Evolutionary conservation across 2,888 invertebrate genomes (phyloP), one percentile per base, ranked within the genome.

Genomic region (Dichetophora obliterata): DNA sequence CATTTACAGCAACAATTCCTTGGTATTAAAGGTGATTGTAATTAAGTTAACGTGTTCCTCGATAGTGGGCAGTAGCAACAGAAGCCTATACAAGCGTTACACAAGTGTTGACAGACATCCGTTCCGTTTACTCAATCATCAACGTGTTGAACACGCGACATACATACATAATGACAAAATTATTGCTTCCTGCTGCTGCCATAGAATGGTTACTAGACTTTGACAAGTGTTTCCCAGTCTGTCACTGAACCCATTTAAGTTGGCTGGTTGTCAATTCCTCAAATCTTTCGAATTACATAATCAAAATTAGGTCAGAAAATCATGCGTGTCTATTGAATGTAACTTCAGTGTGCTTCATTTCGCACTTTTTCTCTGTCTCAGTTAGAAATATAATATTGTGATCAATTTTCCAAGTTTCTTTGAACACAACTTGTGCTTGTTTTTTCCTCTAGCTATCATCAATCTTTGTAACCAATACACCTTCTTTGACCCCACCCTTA

Each of bases 91-190:
- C 4, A 11, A 57, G 54, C 43, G 19, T 43, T 19, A 22, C 6
- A 57, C 34, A 71, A 19, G 43, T 71, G 37, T 71, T 50, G 68
- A 68, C 68, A 68, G 68, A 68, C 71, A 37, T 72, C 61, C 43
- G 24, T 48, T 61, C 14, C 63, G 61, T 61, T 61, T 61, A 65
- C 74, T 74, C 37, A 65, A 74, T 74, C 74, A 65, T 66, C 54
- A 31, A 24, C 50, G 65, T 74, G 74, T 74, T 74, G 59, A 72
- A 66, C 74, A 74, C 74, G 74, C 74, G 66, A 43, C 43, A 43
- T 43, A 43, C 43, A 43, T 43, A 74, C 74, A 65, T 31, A 74
- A 74, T 74, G 65, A 66, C 66, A 66, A 74, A 74, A 52, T 65
- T 74, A 74, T 74, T 59, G 66, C 54, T 65, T 74, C 66, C 74